Conservation (phyloP, 1,140 invertebrate species). For the Epicauta chinensis region DNA sequence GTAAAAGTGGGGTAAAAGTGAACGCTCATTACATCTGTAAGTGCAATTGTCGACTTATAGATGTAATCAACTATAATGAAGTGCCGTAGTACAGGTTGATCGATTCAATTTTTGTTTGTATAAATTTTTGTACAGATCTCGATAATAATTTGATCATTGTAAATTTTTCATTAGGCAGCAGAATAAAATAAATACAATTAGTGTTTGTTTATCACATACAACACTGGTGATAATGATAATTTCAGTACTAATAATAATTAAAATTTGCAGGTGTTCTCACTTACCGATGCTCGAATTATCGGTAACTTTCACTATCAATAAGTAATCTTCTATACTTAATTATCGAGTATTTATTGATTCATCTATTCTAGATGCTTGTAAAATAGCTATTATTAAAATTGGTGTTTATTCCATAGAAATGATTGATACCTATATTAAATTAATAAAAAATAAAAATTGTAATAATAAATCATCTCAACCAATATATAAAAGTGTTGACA, state of each 20-base stretch:
- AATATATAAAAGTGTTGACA: conserved; percentile 14
- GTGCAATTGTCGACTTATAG: too few relatives aligned
- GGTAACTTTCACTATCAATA: conserved; percentile 12
- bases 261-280: conserved; percentile 9
- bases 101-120: too few relatives aligned
- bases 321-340: conserved; percentile 12
- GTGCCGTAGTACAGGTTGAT: too few relatives aligned
- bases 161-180: too few relatives aligned
- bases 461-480: conserved; percentile 10
- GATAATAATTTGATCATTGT: too few relatives aligned
- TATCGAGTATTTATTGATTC: conserved; percentile 11
- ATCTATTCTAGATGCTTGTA: conserved; percentile 11
- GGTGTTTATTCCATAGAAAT: conserved; percentile 11
- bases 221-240: too few relatives aligned
- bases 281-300: conserved; percentile 2
- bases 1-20: too few relatives aligned
- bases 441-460: conserved; percentile 5
- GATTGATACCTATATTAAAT: conserved; percentile 7
- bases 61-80: too few relatives aligned
- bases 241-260: conserved; percentile 11
- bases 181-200: too few relatives aligned
- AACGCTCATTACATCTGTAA: too few relatives aligned
- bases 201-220: too few relatives aligned
- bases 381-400: conserved; percentile 12
- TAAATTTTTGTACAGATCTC: too few relatives aligned